phyloP scores from a whole-genome alignment of 30 jellyfish, hydroid and myxozoan genomes.

The Aurelia aurita complex sp. Pacific region DNA sequence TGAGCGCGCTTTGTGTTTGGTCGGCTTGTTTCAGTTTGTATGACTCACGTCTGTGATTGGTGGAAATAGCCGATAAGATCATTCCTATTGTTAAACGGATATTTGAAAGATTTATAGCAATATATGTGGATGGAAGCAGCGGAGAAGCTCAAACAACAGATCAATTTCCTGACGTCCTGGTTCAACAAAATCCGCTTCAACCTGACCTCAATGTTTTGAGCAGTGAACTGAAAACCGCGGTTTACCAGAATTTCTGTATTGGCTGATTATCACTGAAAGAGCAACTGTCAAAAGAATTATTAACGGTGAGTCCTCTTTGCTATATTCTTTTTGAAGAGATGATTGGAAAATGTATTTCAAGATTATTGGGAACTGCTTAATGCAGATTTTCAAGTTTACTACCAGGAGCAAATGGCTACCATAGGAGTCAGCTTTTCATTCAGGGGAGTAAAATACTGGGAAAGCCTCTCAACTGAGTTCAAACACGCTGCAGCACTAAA shows the following conservation, averaged over 20 bases:
- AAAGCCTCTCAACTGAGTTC: too few relatives aligned
- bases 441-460: too few relatives aligned
- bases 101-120: constrained; percentile 24
- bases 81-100: constrained; percentile 23
- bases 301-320: too few relatives aligned
- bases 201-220: neutral
- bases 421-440: too few relatives aligned
- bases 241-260: neutral
- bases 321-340: too few relatives aligned
- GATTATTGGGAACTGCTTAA: too few relatives aligned
- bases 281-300: too few relatives aligned
- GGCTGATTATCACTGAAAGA: neutral
- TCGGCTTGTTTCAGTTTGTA: constrained; percentile 40
- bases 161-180: neutral
- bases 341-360: too few relatives aligned
- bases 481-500: too few relatives aligned
- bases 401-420: too few relatives aligned
- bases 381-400: too few relatives aligned
- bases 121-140: constrained; percentile 19
- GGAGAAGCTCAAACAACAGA: constrained; percentile 6
- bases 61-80: constrained; percentile 3
- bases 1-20: constrained; percentile 41
- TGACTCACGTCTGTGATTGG: constrained; percentile 69
- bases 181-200: neutral
- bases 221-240: neutral